These are phyloP conservation scores for Eulemur rubriventer DNA, from an alignment of 2,797 vertebrate genomes.

Conservation along the genomic window DNA sequence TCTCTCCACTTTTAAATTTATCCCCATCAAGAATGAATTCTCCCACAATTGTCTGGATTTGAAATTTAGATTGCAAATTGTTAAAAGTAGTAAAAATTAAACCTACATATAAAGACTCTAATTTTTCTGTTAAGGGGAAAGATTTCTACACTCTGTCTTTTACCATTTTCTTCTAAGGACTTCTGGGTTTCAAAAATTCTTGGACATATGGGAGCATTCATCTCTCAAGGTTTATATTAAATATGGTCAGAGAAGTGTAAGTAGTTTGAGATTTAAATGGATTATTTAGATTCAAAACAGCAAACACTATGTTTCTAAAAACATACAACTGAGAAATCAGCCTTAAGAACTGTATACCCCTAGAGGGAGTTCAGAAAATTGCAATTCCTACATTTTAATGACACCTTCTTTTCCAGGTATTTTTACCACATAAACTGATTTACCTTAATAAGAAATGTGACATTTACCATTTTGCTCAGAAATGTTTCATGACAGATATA, in stretches of 20 bases:
- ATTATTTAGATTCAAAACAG: not conserved
- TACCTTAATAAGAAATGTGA: slow-evolving; percentile 25
- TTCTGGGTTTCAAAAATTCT: not conserved
- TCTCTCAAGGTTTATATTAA: not conserved
- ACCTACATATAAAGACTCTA: not conserved
- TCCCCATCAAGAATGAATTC: not conserved
- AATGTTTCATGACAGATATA: slow-evolving; percentile 21
- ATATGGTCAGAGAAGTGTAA: not conserved
- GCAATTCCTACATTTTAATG: not conserved
- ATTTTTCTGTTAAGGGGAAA: not conserved
- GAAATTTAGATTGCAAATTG: not conserved
- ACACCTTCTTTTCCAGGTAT: not conserved
- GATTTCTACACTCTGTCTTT: not conserved
- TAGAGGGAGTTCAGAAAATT: not conserved
- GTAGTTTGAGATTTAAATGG: not conserved
- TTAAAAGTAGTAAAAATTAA: slow-evolving; percentile 9
- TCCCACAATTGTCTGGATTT: not conserved
- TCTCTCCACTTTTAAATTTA: not conserved
- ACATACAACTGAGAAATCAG: not conserved
- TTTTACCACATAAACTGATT: not conserved
- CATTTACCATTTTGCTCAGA: slow-evolving; percentile 14
- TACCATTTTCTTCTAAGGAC: not conserved
- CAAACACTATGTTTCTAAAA: not conserved
- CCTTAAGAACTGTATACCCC: not conserved
- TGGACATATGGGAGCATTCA: not conserved